Evolutionary conservation across 2,113 vertebrate species (phyloP).

Genomic region (Grammomys surdaster): DNA sequence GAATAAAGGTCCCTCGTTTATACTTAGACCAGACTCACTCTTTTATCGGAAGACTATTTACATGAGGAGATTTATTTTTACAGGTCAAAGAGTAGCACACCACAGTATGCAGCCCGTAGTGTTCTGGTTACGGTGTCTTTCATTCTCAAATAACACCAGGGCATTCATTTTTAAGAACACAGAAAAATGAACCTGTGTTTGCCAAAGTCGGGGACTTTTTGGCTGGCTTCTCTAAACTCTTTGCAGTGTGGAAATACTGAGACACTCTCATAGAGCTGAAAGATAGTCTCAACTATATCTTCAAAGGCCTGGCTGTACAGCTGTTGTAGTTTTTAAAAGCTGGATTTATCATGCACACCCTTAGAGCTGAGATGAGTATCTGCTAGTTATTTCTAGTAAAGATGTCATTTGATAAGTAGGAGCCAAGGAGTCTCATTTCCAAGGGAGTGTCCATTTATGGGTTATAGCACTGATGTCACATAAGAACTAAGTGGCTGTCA

Average conservation of each 20-base stretch:
- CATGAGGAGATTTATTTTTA: slow-evolving; percentile 60
- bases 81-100: slow-evolving; percentile 40
- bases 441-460: neutral
- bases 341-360: slow-evolving; percentile 4
- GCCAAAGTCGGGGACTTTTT: slow-evolving; percentile 5
- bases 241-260: neutral
- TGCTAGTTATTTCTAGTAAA: slow-evolving; percentile 49
- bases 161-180: slow-evolving; percentile 69
- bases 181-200: slow-evolving; percentile 47
- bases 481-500: neutral
- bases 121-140: slow-evolving; percentile 47
- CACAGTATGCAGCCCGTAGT: neutral
- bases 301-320: neutral
- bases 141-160: slow-evolving; percentile 56
- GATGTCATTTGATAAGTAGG: slow-evolving; percentile 10
- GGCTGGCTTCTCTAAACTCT: neutral
- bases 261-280: neutral
- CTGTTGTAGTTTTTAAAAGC: slow-evolving; percentile 31
- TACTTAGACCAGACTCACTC: neutral
- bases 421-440: neutral
- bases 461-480: neutral
- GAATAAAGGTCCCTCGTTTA: slow-evolving; percentile 42
- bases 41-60: slow-evolving; percentile 40
- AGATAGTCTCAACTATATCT: slow-evolving; percentile 35
- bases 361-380: slow-evolving; percentile 9